These are phyloP conservation scores for Karalla daura DNA, from an alignment of 2,797 vertebrate species.

Conservation along the genomic window DNA sequence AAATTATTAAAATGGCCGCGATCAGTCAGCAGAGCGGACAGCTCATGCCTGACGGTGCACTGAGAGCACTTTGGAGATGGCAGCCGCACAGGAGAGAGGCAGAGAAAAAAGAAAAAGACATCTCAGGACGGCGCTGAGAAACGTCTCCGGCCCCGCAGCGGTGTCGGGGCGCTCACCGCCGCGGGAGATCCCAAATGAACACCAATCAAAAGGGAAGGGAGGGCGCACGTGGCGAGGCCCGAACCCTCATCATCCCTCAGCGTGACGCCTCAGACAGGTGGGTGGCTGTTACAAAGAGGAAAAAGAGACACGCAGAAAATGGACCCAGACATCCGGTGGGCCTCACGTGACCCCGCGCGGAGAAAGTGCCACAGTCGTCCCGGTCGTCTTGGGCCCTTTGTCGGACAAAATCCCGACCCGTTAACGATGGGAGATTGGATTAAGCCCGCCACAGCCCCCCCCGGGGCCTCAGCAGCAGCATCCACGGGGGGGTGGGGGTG, in stretches of 20 bases:
- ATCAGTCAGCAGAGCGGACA: constrained; percentile 43
- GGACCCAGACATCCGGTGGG: constrained; percentile 6
- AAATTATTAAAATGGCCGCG: constrained; percentile 62
- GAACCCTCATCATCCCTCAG: constrained; percentile 53
- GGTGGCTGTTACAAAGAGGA: constrained; percentile 8
- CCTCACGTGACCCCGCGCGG: constrained; percentile 28
- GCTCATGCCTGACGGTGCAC: constrained; percentile 31
- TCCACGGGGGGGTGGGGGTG: constrained; percentile 27
- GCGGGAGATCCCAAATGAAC: constrained; percentile 65
- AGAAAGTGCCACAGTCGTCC: constrained; percentile 17
- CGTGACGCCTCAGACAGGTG: constrained; percentile 31
- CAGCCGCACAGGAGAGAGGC: background rate
- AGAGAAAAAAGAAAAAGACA: no score
- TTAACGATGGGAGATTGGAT: constrained; percentile 36
- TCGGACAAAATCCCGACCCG: constrained; percentile 8
- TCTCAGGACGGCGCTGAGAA: constrained; percentile 29
- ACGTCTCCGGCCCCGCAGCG: constrained; percentile 34
- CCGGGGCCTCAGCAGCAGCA: constrained; percentile 15
- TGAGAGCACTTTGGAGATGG: constrained; percentile 32
- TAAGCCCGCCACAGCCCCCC: constrained; percentile 25
- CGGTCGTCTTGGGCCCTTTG: constrained; percentile 14
- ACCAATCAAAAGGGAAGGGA: constrained; percentile 63
- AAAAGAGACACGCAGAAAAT: no score
- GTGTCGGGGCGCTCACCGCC: constrained; percentile 37
- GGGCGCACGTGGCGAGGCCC: constrained; percentile 18